These are phyloP conservation scores for Neodiprion virginianus DNA, from an alignment of 1,140 invertebrate genomes.

Conservation along the genomic window DNA sequence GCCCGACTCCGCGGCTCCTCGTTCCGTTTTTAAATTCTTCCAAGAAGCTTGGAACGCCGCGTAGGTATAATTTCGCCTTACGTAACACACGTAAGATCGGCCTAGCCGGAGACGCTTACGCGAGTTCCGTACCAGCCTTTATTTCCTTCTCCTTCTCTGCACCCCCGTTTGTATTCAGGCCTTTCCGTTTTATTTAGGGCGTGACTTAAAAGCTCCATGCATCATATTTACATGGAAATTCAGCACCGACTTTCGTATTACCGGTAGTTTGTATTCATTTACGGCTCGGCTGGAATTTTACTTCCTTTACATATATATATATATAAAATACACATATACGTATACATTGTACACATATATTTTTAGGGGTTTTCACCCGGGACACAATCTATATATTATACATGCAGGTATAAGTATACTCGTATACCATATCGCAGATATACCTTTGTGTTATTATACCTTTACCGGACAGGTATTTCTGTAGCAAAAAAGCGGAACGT, in stretches of 20 bases:
- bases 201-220: constrained; percentile 2
- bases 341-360: not conserved
- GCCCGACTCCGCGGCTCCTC: too few species aligned
- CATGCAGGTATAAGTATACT: too few species aligned
- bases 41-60: too few species aligned
- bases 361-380: constrained; percentile 2
- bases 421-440: too few species aligned
- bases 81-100: too few species aligned
- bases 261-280: constrained; percentile 16
- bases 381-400: too few species aligned
- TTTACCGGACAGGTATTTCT: not conserved
- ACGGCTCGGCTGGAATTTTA: not conserved
- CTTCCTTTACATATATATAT: not conserved
- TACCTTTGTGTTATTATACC: too few species aligned
- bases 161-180: not conserved
- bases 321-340: too few species aligned
- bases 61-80: too few species aligned
- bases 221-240: constrained; percentile 8
- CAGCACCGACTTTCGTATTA: constrained; percentile 9
- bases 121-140: not conserved
- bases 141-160: not conserved
- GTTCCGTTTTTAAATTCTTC: too few species aligned
- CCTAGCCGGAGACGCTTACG: too few species aligned
- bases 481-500: not conserved
- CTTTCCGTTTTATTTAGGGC: not conserved